Evolutionary conservation across 2,888 invertebrate genomes (phyloP), one percentile per base, ranked within the genome.

Genomic region (Sylvicola cinctus): DNA sequence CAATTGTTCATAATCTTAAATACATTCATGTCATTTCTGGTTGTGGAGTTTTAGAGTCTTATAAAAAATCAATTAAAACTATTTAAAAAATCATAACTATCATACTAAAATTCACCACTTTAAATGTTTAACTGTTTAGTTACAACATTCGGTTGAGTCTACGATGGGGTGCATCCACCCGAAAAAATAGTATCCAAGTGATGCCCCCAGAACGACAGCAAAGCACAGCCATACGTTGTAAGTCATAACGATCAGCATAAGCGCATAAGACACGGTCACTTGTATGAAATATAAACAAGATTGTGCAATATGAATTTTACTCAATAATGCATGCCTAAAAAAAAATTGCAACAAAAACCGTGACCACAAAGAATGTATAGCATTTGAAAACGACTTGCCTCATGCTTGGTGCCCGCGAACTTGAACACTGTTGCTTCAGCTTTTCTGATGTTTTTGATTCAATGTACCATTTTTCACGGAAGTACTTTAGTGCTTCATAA

Each of bases 191-290:
- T 29, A 29, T 6, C 29, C 29, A 29, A 29, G 6, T 13, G n/a
- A 11, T 11, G 29, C 6, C 6, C 29, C 29, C 8, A 29, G n/a
- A 8, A 29, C 29, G 12, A 29, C 29, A 7, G 29, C 29, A 12
- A 29, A 29, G 12, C 29, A 29, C 14, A 29, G 12, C 29, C 29
- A 29, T 11, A 29, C 29, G n/a, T 29, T 29, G 29, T 12, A 29
- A 29, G 29, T 12, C 29, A 29, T 29, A 6, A 29, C 29, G n/a
- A 29, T 29, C n/a, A 29, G 14, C 29, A 29, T 29, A 29, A 29
- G 29, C 7, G 6, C 12, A 13, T 29, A 29, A 13, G 29, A 29
- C 6, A 29, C n/a, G 6, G 14, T 8, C 8, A 29, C n/a, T 13
- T 29, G 29, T 11, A 29, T 13, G 14, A 29, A 29, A 29, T 29